Conservation (phyloP, 2,888 invertebrate species). For the Tachina lurida region DNA sequence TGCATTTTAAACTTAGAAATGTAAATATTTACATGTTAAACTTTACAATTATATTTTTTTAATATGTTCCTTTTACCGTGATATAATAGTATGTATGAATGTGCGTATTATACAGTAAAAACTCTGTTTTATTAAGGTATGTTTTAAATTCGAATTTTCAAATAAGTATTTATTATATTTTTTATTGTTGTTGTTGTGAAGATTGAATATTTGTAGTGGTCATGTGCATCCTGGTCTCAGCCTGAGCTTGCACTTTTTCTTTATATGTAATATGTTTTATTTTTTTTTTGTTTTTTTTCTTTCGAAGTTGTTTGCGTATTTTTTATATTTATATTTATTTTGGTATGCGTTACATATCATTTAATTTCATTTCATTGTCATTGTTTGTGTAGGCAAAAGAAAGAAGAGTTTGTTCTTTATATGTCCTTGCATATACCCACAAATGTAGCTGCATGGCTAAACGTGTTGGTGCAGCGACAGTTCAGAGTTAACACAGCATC, state of each 20-base stretch:
- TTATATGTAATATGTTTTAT: not conserved
- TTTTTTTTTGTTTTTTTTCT: not conserved
- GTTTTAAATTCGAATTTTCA: conserved; percentile 39
- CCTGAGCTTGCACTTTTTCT: conserved; percentile 57
- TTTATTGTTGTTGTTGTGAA: conserved; percentile 48
- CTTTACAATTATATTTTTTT: not conserved
- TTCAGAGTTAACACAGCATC: conserved; percentile 69
- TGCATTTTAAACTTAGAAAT: not conserved
- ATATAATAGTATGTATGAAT: not conserved
- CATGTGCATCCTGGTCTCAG: conserved; percentile 54
- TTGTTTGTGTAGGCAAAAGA: conserved; percentile 45
- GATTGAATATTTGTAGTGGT: conserved; percentile 27
- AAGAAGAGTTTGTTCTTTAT: conserved; percentile 51
- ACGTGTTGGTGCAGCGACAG: conserved; percentile 54
- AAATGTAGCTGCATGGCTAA: conserved; percentile 27
- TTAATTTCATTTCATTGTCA: conserved; percentile 68
- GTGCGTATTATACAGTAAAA: not conserved
- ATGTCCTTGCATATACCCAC: conserved; percentile 56
- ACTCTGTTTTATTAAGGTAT: conserved; percentile 42
- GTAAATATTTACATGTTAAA: conserved; percentile 25
- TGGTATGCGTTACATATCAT: conserved; percentile 60
- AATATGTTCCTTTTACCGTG: conserved; percentile 33
- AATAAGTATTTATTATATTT: conserved; percentile 43
- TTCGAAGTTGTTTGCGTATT: conserved; percentile 38
- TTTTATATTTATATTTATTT: conserved; percentile 44